phyloP scores from a whole-genome alignment of 2,888 invertebrate genomes.

The Philereme transversata region DNA sequence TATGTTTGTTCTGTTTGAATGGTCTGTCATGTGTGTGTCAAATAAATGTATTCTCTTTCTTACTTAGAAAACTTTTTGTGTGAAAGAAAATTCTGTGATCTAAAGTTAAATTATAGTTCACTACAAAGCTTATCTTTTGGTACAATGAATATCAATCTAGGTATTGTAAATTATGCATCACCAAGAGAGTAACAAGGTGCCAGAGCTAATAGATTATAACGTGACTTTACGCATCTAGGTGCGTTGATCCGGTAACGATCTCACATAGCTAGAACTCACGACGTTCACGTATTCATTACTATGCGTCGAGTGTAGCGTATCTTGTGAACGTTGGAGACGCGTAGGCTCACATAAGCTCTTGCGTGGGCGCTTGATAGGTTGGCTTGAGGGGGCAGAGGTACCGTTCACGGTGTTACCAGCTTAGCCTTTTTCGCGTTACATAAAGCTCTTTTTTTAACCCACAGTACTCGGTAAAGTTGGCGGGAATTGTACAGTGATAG shows the following conservation, averaged over 20 bases:
- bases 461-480: too few relatives aligned
- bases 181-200: slow-evolving; percentile 2
- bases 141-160: background rate
- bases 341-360: slow-evolving; percentile 56
- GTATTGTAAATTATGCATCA: background rate
- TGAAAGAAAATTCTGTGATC: too few relatives aligned
- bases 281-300: slow-evolving; percentile 48
- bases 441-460: background rate
- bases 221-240: slow-evolving; percentile 25
- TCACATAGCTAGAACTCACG: slow-evolving; percentile 30
- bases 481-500: too few relatives aligned
- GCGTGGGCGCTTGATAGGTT: slow-evolving; percentile 58
- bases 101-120: too few relatives aligned
- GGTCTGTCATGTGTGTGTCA: too few relatives aligned
- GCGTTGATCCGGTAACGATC: slow-evolving; percentile 36
- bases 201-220: slow-evolving; percentile 17
- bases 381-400: slow-evolving; percentile 36
- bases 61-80: too few relatives aligned
- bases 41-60: too few relatives aligned
- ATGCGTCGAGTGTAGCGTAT: slow-evolving; percentile 59
- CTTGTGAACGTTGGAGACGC: slow-evolving; percentile 56
- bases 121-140: too few relatives aligned
- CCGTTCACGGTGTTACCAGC: slow-evolving; percentile 31
- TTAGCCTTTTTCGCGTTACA: slow-evolving; percentile 2
- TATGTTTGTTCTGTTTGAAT: too few relatives aligned